These are phyloP conservation scores for Coenonympha glycerion DNA, from an alignment of 2,888 invertebrate genomes.

Conservation along the genomic window DNA sequence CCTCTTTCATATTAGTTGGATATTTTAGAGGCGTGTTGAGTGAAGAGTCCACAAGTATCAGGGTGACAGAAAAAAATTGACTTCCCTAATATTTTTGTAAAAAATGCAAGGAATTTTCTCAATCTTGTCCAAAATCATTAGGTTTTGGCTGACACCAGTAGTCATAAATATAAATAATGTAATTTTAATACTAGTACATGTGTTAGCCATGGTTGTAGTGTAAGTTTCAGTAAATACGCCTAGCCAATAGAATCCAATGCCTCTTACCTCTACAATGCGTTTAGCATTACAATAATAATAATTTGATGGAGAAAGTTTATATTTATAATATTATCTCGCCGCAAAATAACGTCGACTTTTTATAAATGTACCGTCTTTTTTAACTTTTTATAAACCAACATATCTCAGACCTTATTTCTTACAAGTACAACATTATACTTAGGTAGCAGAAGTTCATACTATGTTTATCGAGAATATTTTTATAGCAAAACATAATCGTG, in stretches of 20 bases:
- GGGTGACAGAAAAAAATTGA: neutral
- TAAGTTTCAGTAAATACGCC: no score
- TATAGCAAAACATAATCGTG: no score
- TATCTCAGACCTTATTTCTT: no score
- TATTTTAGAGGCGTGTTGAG: conserved; percentile 1
- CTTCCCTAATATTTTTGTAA: neutral
- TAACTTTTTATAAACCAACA: neutral
- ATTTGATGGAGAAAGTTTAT: neutral
- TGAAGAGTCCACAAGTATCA: neutral
- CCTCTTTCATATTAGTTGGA: neutral
- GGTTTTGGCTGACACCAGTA: neutral
- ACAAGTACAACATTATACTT: no score
- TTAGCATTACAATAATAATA: conserved; percentile 6
- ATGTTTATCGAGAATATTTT: no score
- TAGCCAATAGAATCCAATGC: conserved; percentile 5
- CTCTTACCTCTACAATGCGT: conserved; percentile 6
- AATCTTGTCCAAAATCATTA: neutral
- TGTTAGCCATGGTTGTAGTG: no score
- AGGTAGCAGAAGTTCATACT: no score
- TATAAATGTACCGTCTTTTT: neutral
- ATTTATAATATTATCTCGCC: neutral
- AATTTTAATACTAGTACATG: no score
- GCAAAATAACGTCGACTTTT: neutral
- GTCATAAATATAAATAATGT: no score
- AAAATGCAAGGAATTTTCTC: neutral